Percentiles rank a stretch among this genome's conserved stretches.
phyloP scores from a whole-genome alignment of 2,888 invertebrate species.

The Microctonus brassicae region DNA sequence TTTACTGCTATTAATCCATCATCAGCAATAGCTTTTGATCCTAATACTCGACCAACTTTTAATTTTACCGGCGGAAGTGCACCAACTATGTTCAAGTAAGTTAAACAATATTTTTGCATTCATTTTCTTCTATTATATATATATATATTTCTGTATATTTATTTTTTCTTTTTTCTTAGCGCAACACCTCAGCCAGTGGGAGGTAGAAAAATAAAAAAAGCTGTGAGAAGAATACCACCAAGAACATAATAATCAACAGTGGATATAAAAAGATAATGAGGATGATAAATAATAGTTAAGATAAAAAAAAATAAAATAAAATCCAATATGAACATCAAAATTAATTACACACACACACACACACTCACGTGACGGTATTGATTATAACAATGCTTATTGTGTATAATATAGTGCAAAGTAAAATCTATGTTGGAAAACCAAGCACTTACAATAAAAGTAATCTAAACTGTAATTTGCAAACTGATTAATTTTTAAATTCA shows the following conservation, averaged over 20 bases:
- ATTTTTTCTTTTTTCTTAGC: constrained; percentile 42
- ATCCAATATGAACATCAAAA: too few relatives aligned
- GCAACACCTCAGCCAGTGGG: constrained; percentile 52
- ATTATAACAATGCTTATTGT: too few relatives aligned
- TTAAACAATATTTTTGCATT: constrained; percentile 39
- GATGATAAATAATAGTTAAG: neutral
- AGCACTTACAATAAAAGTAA: too few relatives aligned
- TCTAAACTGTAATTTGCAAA: too few relatives aligned
- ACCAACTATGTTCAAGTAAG: constrained; percentile 70
- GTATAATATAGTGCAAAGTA: too few relatives aligned
- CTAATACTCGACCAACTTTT: constrained; percentile 69
- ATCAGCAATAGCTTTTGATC: constrained; percentile 64
- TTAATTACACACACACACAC: too few relatives aligned
- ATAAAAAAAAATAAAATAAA: neutral
- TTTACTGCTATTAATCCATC: constrained; percentile 57
- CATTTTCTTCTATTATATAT: too few relatives aligned
- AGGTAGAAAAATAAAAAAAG: constrained; percentile 69
- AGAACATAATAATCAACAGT: constrained; percentile 16
- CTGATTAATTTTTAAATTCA: too few relatives aligned
- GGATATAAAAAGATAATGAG: constrained; percentile 3
- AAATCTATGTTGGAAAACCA: too few relatives aligned
- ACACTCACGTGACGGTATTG: too few relatives aligned
- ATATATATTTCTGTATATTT: too few relatives aligned
- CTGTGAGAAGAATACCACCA: constrained; percentile 68
- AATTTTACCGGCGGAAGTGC: constrained; percentile 71